Conservation (phyloP, 2,113 vertebrate species). For the Potamarius usumacintae region DNA sequence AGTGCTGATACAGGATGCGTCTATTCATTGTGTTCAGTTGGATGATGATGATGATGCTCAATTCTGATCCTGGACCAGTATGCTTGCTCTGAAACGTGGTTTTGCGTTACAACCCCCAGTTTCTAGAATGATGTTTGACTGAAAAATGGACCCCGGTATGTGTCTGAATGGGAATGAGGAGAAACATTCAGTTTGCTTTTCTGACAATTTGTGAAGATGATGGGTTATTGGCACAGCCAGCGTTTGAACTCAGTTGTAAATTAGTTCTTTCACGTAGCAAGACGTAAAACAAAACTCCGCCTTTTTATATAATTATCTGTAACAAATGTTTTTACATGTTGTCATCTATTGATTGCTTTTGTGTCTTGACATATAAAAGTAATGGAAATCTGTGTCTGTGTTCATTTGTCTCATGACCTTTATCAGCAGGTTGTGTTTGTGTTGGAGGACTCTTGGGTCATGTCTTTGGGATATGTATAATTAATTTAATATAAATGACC, state of each 20-base stretch:
- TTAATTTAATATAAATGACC: slow-evolving; percentile 6
- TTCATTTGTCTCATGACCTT: slow-evolving; percentile 39
- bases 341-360: slow-evolving; percentile 67
- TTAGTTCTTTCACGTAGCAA: slow-evolving; percentile 68
- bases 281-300: slow-evolving; percentile 51
- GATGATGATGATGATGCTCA: background rate
- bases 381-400: slow-evolving; percentile 57
- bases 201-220: slow-evolving; percentile 38
- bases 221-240: slow-evolving; percentile 53
- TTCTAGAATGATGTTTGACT: slow-evolving; percentile 24
- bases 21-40: slow-evolving; percentile 3
- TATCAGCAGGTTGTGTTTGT: background rate
- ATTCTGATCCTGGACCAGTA: slow-evolving; percentile 23
- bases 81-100: background rate
- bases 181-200: slow-evolving; percentile 47
- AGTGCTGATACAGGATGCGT: slow-evolving; percentile 10
- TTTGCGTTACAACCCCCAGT: slow-evolving; percentile 24
- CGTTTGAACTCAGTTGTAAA: slow-evolving; percentile 65
- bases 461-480: slow-evolving; percentile 17
- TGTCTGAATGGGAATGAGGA: slow-evolving; percentile 37
- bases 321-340: slow-evolving; percentile 68
- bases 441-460: background rate
- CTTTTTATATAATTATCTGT: slow-evolving; percentile 67
- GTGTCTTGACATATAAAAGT: slow-evolving; percentile 67
- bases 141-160: slow-evolving; percentile 40